Base-by-base conservation (phyloP, 2,888 invertebrate genomes). In the Ischnura elegans region DNA sequence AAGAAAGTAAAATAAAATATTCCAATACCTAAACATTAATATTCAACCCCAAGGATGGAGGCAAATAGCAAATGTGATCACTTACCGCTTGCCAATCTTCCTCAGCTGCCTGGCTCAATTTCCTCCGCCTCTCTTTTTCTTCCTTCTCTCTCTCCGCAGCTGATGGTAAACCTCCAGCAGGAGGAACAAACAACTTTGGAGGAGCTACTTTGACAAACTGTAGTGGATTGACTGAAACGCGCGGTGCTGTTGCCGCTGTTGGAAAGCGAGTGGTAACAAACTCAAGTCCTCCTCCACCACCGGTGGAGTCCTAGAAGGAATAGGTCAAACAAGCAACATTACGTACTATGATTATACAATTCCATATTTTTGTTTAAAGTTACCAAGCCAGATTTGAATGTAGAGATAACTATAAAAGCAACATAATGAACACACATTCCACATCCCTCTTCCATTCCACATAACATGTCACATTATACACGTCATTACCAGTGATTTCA, bases 71-170 rank as follows among this genome's bases (percentile, higher is more conserved):
- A 4, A 76, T 10, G 5, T 36, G 76, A 87, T 76, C 51, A 94
- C 97, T 97, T 96, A 98, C 98, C 97, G 98, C 98, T 96, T 98
- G 98, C 98, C 98, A 98, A 95, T 98, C 98, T 96, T 98, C 98
- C 94, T 98, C 98, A 95, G 98, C 98, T 96, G 98, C 98, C 95
- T 98, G 97, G 94, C 97, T 97, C 94, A 98, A 97, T 95, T 98
- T 98, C 95, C 98, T 98, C 93, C 98, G 97, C 95, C 98, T 97
- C 96, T 98, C 98, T 94, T 98, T 98, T 96, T 98, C 98, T 96
- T 98, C 98, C 90, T 61, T 90, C 61, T 90, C 90, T 43, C 90
- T 90, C 5, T 90, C 90, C 5, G 61, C 90, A 45, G 66, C 90
- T 61, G 55, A 61, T 61, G 43, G 55, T 61, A 90, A 55, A 86